phyloP scores from a whole-genome alignment of 2,113 vertebrate species.

The Corythornis madagascariensis region DNA sequence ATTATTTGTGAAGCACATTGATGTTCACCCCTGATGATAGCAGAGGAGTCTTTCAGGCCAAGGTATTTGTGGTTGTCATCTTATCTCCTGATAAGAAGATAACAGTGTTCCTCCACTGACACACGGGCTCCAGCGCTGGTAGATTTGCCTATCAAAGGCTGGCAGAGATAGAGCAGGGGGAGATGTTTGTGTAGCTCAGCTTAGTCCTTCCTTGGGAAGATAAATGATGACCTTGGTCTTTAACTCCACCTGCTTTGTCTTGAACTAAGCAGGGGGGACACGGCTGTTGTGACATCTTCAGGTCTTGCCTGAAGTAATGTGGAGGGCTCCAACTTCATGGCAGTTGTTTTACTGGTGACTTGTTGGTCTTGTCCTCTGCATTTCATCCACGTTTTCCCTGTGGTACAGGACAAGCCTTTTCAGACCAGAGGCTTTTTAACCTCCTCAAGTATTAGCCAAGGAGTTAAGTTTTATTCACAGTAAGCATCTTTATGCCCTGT shows the following conservation, averaged over 20 bases:
- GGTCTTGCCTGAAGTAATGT: background rate
- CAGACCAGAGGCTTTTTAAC: background rate
- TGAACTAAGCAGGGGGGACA: background rate
- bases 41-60: background rate
- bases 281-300: background rate
- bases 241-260: slow-evolving; percentile 18
- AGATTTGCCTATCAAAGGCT: slow-evolving; percentile 9
- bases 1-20: slow-evolving; percentile 4
- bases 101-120: slow-evolving; percentile 21
- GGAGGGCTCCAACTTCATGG: background rate
- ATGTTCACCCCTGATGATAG: background rate
- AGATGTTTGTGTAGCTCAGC: background rate
- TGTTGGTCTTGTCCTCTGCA: background rate
- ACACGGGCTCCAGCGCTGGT: background rate
- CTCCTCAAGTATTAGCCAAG: background rate
- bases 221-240: slow-evolving; percentile 30
- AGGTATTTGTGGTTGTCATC: slow-evolving; percentile 48
- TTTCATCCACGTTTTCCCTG: background rate
- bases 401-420: background rate
- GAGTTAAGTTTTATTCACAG: background rate
- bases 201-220: background rate
- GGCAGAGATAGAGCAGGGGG: background rate
- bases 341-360: background rate
- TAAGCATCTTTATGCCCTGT: background rate
- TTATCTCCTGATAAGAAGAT: slow-evolving; percentile 53